phyloP scores from a whole-genome alignment of 2,888 invertebrate genomes.

The Itoplectis maculator region DNA sequence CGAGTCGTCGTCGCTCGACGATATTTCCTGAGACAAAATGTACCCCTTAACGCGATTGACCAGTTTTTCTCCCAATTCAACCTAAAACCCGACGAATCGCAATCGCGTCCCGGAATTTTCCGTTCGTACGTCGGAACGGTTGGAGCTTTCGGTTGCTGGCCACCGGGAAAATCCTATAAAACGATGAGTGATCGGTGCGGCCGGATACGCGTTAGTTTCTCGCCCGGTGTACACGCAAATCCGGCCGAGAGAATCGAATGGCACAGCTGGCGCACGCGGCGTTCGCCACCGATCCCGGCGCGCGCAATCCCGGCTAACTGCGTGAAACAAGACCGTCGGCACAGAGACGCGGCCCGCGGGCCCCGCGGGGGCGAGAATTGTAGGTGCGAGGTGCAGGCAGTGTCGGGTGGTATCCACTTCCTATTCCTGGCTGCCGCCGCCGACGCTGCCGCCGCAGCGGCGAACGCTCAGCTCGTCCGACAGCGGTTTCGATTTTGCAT shows the following conservation, averaged over 20 bases:
- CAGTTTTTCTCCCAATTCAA: conserved; percentile 32
- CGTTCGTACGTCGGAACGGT: conserved; percentile 24
- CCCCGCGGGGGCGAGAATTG: background rate
- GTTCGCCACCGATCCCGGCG: too few species aligned
- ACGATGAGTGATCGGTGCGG: conserved; percentile 63
- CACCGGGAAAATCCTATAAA: conserved; percentile 65
- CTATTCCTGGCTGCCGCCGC: conserved; percentile 34
- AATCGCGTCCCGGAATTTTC: conserved; percentile 24
- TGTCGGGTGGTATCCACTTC: conserved; percentile 38
- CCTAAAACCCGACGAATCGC: conserved; percentile 41
- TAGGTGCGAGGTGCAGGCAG: conserved; percentile 26
- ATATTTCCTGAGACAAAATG: conserved; percentile 27
- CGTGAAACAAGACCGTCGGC: conserved; percentile 57
- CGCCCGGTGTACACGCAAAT: conserved; percentile 51
- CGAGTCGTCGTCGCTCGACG: conserved; percentile 13
- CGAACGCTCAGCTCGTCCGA: too few species aligned
- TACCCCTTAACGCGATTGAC: background rate
- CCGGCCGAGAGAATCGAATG: conserved; percentile 55
- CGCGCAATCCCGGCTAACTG: conserved; percentile 59
- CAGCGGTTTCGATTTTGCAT: conserved; percentile 79
- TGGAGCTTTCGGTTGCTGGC: conserved; percentile 27
- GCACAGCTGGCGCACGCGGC: conserved; percentile 52
- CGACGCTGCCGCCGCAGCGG: conserved; percentile 66
- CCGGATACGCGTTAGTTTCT: conserved; percentile 44
- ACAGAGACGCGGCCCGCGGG: background rate